Percentiles rank a stretch among this genome's conserved stretches.
Evolutionary conservation across 2,888 invertebrate species (phyloP).

Genomic region (Mesorhabditis spiculigera): DNA sequence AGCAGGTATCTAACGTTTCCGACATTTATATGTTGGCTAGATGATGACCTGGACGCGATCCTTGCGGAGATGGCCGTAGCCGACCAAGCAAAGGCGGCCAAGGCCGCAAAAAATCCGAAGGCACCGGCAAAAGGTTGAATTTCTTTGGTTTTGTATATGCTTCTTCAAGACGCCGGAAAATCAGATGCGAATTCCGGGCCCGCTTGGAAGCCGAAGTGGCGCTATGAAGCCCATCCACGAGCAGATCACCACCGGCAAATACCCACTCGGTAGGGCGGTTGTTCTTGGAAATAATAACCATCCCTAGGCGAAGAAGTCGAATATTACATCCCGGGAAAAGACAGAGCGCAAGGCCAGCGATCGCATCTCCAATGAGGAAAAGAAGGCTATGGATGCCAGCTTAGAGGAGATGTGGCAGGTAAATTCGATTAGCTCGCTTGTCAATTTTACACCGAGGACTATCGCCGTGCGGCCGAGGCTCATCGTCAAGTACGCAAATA

Average conservation of each 20-base stretch:
- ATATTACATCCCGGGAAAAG: conserved; percentile 29
- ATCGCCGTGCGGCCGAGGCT: conserved; percentile 88
- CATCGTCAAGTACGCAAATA: conserved; percentile 91
- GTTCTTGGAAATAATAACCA: neutral
- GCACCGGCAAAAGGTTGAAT: neutral
- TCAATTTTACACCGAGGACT: conserved; percentile 26
- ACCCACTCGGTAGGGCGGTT: conserved; percentile 72
- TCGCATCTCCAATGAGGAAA: conserved; percentile 67
- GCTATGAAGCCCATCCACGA: conserved; percentile 67
- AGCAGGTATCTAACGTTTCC: neutral
- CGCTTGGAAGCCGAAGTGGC: conserved; percentile 38
- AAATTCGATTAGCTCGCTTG: neutral
- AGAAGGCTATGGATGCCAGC: conserved; percentile 79
- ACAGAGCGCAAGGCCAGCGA: conserved; percentile 53
- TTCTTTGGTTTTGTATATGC: neutral
- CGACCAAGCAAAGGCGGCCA: conserved; percentile 33
- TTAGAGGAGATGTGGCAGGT: conserved; percentile 84
- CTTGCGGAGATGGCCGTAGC: conserved; percentile 45
- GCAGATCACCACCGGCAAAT: conserved; percentile 77
- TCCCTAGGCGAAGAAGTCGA: conserved; percentile 11
- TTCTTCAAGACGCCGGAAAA: too few relatives aligned
- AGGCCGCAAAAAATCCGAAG: conserved; percentile 38
- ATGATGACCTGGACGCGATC: conserved; percentile 54
- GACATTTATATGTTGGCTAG: neutral
- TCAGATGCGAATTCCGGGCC: too few relatives aligned